Percentiles rank a stretch among this genome's conserved stretches.
These are phyloP conservation scores for Sussaba pulchella DNA, from an alignment of 2,888 invertebrate species.

Conservation along the genomic window DNA sequence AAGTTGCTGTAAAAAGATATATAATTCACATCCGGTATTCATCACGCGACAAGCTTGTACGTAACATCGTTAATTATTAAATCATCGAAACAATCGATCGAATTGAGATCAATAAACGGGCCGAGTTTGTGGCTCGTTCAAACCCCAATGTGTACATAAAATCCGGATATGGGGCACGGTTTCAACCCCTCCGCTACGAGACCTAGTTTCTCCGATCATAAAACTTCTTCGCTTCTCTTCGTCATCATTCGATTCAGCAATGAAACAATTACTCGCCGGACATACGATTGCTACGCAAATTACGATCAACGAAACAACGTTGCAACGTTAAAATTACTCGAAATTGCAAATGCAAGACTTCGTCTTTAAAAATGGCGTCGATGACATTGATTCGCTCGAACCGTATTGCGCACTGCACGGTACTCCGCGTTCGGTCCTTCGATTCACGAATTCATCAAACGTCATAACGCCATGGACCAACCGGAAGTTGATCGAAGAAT, in stretches of 20 bases:
- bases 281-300: background rate
- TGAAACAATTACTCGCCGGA: background rate
- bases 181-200: background rate
- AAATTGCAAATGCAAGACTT: conserved; percentile 28
- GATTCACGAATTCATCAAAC: conserved; percentile 47
- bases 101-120: background rate
- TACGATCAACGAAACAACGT: conserved; percentile 1
- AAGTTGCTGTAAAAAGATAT: conserved; percentile 88
- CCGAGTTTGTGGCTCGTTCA: background rate
- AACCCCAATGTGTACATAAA: background rate
- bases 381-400: conserved; percentile 67
- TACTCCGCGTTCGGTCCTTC: conserved; percentile 33
- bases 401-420: conserved; percentile 67
- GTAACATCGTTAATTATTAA: conserved; percentile 1
- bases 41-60: background rate
- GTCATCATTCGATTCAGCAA: background rate
- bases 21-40: background rate
- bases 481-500: background rate
- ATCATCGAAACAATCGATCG: background rate
- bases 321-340: conserved; percentile 9
- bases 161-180: background rate
- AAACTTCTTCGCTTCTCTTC: background rate
- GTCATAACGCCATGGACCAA: background rate
- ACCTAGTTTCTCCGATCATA: conserved; percentile 9
- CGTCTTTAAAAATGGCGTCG: conserved; percentile 67